Percentiles rank a stretch among this genome's conserved stretches.
These are phyloP conservation scores for Oryzias celebensis DNA, from an alignment of 2,113 vertebrate species.

Conservation along the genomic window DNA sequence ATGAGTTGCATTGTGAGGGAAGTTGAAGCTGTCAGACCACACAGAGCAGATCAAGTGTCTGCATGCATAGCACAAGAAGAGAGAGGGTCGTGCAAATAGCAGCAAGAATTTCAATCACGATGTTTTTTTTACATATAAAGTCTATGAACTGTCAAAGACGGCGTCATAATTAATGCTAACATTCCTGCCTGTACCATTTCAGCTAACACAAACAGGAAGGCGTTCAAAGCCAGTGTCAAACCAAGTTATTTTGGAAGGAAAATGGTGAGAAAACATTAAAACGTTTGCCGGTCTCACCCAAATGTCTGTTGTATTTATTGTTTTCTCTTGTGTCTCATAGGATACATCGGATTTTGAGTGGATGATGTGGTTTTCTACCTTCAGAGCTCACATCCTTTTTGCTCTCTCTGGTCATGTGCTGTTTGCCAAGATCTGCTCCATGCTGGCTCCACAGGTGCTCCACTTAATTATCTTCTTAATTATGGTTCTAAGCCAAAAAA, in stretches of 20 bases:
- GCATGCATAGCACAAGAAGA: constrained; percentile 67
- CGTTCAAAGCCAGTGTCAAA: constrained; percentile 83
- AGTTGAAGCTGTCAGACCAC: constrained; percentile 55
- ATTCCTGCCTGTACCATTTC: neutral
- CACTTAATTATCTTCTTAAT: neutral
- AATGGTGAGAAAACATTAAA: constrained; percentile 82
- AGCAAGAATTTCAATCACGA: neutral
- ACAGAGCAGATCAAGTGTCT: constrained; percentile 66
- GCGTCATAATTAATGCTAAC: neutral
- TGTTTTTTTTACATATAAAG: neutral
- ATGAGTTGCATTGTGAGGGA: constrained; percentile 25
- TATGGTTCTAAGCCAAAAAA: too few species aligned
- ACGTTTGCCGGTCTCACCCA: neutral
- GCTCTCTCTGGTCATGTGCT: constrained; percentile 90
- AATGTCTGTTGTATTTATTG: neutral
- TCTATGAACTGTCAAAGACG: neutral
- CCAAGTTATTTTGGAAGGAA: constrained; percentile 92
- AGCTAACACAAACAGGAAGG: constrained; percentile 87
- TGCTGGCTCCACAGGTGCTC: constrained; percentile 88
- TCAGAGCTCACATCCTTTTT: constrained; percentile 89
- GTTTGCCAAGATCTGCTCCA: constrained; percentile 93
- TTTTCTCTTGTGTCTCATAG: constrained; percentile 58
- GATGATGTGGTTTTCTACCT: constrained; percentile 97
- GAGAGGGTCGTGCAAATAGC: constrained; percentile 34
- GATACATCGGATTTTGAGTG: constrained; percentile 92